Evolutionary conservation across 37 sponge, comb jelly and placozoan species (phyloP).

Genomic region (Beroe forskalii): DNA sequence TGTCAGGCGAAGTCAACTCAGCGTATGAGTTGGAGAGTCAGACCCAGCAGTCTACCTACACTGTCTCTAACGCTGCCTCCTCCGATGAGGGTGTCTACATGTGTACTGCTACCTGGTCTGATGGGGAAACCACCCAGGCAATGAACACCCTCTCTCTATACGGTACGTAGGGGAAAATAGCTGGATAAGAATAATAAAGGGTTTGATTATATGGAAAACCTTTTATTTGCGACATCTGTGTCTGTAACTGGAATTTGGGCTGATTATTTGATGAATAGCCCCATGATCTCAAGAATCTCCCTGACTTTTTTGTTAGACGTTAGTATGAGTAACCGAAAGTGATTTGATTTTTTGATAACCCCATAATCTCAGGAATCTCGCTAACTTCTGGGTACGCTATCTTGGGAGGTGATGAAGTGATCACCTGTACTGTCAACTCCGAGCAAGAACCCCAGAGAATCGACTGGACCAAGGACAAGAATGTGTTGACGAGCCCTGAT

Average conservation of each 20-base stretch:
- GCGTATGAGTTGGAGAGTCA: not conserved
- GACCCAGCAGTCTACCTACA: not conserved
- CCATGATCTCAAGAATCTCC: not conserved
- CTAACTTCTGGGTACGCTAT: not conserved
- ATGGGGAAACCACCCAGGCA: not conserved
- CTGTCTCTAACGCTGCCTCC: not conserved
- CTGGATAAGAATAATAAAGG: too few relatives aligned
- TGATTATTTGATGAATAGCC: not conserved
- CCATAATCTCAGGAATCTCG: not conserved
- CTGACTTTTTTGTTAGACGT: too few relatives aligned
- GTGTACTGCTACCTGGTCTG: not conserved
- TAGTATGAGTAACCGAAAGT: too few relatives aligned
- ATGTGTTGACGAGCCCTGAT: not conserved
- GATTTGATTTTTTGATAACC: not conserved
- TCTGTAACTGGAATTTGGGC: not conserved
- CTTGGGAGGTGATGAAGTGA: not conserved
- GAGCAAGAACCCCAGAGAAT: conserved; percentile 9
- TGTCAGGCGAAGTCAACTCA: not conserved
- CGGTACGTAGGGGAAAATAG: too few relatives aligned
- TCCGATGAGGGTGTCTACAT: not conserved
- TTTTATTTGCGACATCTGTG: too few relatives aligned
- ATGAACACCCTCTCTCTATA: not conserved
- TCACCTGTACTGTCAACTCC: conserved; percentile 40
- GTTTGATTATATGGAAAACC: too few relatives aligned
- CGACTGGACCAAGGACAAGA: conserved; percentile 38